Conservation (phyloP, 2,113 vertebrate species). For the Equus quagga region DNA sequence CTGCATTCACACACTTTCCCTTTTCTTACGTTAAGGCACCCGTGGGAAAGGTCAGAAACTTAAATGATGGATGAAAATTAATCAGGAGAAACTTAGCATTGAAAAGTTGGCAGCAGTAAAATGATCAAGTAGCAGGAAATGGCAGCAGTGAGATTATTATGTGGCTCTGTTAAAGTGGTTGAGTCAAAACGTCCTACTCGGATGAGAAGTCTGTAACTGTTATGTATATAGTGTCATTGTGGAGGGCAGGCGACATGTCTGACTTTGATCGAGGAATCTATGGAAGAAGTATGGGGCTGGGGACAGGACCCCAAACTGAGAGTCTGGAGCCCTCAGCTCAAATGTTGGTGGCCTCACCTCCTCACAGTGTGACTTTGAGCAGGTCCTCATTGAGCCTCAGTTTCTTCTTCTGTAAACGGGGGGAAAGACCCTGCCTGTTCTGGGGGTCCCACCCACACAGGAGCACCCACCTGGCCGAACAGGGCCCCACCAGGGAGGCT, state of each 20-base stretch:
- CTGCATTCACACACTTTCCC: neutral
- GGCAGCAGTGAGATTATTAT: neutral
- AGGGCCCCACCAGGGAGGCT: too few species aligned
- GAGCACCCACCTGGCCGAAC: neutral
- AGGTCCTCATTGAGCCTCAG: neutral
- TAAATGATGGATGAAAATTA: neutral
- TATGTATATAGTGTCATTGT: rapidly evolving
- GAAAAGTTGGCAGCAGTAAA: neutral
- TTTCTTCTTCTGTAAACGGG: neutral
- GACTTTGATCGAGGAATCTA: neutral
- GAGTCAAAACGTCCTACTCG: neutral
- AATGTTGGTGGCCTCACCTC: neutral
- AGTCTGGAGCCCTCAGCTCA: neutral
- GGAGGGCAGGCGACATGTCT: neutral
- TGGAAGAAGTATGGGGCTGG: neutral
- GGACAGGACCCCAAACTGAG: neutral
- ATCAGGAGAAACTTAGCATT: neutral
- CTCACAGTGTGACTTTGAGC: neutral
- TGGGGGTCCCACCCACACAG: neutral
- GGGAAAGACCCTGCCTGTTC: neutral
- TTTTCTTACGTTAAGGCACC: neutral
- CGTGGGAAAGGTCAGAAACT: neutral
- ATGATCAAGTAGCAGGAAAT: neutral
- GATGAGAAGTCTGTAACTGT: neutral
- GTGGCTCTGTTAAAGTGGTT: neutral